Conservation (phyloP, 2,113 vertebrate genomes). For the Synodontis membranacea region DNA sequence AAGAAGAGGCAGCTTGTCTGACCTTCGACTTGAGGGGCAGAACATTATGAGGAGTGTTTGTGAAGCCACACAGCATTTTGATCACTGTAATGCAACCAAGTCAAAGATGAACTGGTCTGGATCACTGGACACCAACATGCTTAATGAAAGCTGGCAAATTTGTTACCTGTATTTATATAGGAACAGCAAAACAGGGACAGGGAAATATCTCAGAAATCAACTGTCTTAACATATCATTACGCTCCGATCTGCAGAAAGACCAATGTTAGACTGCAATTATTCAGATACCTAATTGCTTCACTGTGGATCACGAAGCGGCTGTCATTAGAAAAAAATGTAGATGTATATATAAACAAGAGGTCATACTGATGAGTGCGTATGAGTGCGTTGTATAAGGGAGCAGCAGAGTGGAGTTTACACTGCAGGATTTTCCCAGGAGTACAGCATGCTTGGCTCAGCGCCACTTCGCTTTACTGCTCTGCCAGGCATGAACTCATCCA, state of each 20-base stretch:
- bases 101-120: not conserved
- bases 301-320: not conserved
- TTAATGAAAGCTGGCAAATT: not conserved
- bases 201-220: not conserved
- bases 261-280: not conserved
- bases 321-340: not conserved
- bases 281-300: not conserved
- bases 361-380: not conserved
- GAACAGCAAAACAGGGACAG: not conserved
- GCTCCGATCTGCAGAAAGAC: not conserved
- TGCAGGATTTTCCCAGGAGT: constrained; percentile 48
- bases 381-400: not conserved
- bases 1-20: not conserved
- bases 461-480: constrained; percentile 26
- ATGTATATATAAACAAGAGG: not conserved
- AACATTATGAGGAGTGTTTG: not conserved
- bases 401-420: constrained; percentile 24
- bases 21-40: not conserved
- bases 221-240: not conserved
- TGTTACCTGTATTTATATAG: not conserved
- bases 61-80: not conserved
- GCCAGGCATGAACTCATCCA: constrained; percentile 20
- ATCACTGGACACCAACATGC: not conserved
- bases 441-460: constrained; percentile 12
- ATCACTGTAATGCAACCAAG: not conserved